These are phyloP conservation scores for Eucidaris tribuloides DNA, from an alignment of 35 echinoderm and acorn worm species.

Conservation along the genomic window DNA sequence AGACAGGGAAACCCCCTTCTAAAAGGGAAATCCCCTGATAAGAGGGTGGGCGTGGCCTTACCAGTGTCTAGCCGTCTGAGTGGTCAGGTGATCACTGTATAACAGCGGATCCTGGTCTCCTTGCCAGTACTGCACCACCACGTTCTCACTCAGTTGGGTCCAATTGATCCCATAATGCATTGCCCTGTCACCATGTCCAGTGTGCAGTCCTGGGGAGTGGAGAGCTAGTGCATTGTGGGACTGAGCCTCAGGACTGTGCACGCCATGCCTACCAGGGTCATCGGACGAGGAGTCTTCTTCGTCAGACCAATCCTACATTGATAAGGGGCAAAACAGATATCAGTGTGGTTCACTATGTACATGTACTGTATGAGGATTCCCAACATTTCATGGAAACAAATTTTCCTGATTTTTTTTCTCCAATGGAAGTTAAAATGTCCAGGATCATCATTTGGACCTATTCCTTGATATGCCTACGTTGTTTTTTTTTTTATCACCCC, in stretches of 20 bases:
- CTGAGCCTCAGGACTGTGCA: background rate
- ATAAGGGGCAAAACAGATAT: background rate
- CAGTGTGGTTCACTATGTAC: background rate
- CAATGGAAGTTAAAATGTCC: background rate
- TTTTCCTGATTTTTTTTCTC: background rate
- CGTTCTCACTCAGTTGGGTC: slow-evolving; percentile 45
- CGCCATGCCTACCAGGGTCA: slow-evolving; percentile 21
- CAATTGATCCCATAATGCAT: background rate
- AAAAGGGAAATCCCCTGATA: background rate
- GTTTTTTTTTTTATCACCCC: too few species aligned
- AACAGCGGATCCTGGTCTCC: slow-evolving; percentile 19
- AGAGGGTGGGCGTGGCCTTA: background rate
- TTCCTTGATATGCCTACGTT: too few species aligned
- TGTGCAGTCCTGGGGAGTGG: background rate
- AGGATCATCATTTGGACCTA: background rate
- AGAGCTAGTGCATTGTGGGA: background rate
- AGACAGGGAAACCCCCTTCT: background rate
- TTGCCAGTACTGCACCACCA: slow-evolving; percentile 68
- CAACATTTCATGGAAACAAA: background rate
- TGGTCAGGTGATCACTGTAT: slow-evolving; percentile 20
- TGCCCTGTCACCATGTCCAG: background rate
- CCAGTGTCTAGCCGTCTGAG: slow-evolving; percentile 40
- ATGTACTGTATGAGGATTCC: background rate
- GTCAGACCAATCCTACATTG: slow-evolving; percentile 62
- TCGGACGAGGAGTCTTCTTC: slow-evolving; percentile 13